phyloP scores from a whole-genome alignment of 2,888 invertebrate genomes.

The Strigamia crassipes region DNA sequence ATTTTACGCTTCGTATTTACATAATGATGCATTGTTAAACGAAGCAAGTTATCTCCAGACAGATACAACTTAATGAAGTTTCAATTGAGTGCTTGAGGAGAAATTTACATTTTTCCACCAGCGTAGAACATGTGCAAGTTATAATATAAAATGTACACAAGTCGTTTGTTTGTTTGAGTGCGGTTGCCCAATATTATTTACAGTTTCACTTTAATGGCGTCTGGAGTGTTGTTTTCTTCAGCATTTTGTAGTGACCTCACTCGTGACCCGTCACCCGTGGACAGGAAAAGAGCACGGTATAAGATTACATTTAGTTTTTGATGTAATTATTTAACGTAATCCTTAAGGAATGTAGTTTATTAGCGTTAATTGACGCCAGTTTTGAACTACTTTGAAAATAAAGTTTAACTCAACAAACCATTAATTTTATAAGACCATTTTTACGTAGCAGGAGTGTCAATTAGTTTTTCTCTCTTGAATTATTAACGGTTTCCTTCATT shows the following conservation, averaged over 20 bases:
- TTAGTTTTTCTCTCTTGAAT: not conserved
- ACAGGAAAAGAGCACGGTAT: not conserved
- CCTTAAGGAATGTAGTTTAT: not conserved
- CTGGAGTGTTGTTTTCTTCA: not conserved
- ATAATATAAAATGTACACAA: not conserved
- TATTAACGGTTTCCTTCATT: not conserved
- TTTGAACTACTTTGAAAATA: not conserved
- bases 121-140: not conserved
- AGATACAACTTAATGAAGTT: not conserved
- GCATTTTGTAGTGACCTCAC: not conserved
- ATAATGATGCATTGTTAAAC: not conserved
- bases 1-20: not conserved
- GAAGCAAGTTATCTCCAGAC: not conserved
- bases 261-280: slow-evolving; percentile 18
- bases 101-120: not conserved
- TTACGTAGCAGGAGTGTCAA: not conserved
- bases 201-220: not conserved
- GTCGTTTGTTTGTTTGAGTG: too few relatives aligned
- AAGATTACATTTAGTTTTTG: not conserved
- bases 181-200: not conserved
- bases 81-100: not conserved
- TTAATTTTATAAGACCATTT: not conserved
- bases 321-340: not conserved
- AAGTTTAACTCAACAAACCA: not conserved
- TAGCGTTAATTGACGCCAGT: not conserved